Evolutionary conservation across 2,888 invertebrate genomes (phyloP), one percentile per base, ranked within the genome.

Genomic region (Ptychoptera albimana): DNA sequence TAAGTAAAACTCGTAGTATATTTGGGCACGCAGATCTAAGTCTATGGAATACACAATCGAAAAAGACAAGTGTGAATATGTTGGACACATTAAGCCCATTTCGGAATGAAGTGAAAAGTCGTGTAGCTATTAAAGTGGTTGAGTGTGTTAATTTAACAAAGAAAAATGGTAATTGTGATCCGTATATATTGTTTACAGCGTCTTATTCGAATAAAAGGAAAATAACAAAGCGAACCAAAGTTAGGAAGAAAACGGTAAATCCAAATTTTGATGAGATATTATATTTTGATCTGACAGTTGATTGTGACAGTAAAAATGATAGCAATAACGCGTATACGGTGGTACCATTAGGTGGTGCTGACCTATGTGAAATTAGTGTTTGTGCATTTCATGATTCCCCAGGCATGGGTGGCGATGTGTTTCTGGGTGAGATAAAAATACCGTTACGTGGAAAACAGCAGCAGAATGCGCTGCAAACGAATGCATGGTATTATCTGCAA

Each of bases 121-220:
- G 67, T 39, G 62, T 72, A 6, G 69, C 74, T 45, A 72, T 81
- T 51, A 73, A 82, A 52, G 79, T 91, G 48, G 72, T 82, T 52
- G 88, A 88, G 66, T 91, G 89, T 66, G 77, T 80, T 51, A 89
- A 91, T 64, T 72, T 92, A 61, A 83, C 88, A 50, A 79, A 88
- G 52, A 86, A 85, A 62, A 87, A 86, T 66, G 87, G 89, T 54
- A 79, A 83, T 55, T 92, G 91, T 70, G 91, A 92, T 68, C 89
- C 92, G 11, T 91, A 82, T 66, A 87, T 86, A 51, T 74, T 81
- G 53, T 79, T 87, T 57, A 79, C 82, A 42, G 79, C 86, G 46
- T 71, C 77, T 48, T 84, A 84, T 65, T 79, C 82, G 48, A 87
- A 86, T 66, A 82, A 81, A 49, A 80, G 84, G 60, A 75, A 79